phyloP scores from a whole-genome alignment of 2,797 vertebrate genomes.

The Microctenopoma lineatum region DNA sequence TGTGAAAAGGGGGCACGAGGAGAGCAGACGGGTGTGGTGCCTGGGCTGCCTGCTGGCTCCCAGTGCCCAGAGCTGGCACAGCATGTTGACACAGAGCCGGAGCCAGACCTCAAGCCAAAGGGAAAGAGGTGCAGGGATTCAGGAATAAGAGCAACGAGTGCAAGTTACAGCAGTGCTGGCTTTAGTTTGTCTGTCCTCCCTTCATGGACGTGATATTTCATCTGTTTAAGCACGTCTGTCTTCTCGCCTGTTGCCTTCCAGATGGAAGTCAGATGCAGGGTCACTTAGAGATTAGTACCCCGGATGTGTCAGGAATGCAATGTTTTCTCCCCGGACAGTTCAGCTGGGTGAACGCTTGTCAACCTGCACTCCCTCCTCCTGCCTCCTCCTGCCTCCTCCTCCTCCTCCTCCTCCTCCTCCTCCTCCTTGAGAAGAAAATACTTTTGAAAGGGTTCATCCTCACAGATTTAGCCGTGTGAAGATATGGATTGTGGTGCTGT shows the following conservation, averaged over 20 bases:
- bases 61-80: slow-evolving; percentile 75
- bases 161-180: slow-evolving; percentile 18
- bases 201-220: slow-evolving; percentile 30
- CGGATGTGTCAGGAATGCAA: slow-evolving; percentile 41
- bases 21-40: slow-evolving; percentile 71
- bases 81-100: slow-evolving; percentile 77
- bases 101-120: slow-evolving; percentile 80
- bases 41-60: slow-evolving; percentile 65
- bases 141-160: slow-evolving; percentile 61
- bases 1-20: slow-evolving; percentile 62
- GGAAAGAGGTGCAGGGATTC: slow-evolving; percentile 67
- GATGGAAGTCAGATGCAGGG: slow-evolving; percentile 21
- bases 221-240: slow-evolving; percentile 14
- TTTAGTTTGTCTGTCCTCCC: slow-evolving; percentile 47
- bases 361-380: slow-evolving; percentile 23
- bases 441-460: background rate
- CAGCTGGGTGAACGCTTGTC: slow-evolving; percentile 30
- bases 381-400: slow-evolving; percentile 9
- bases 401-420: too few species aligned
- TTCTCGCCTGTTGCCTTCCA: slow-evolving; percentile 24
- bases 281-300: slow-evolving; percentile 23
- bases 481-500: background rate
- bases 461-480: slow-evolving; percentile 3
- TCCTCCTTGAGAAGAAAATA: background rate
- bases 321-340: slow-evolving; percentile 40